Base-by-base conservation (phyloP, 2,888 invertebrate species). In the Linnaemya vulpina region DNA sequence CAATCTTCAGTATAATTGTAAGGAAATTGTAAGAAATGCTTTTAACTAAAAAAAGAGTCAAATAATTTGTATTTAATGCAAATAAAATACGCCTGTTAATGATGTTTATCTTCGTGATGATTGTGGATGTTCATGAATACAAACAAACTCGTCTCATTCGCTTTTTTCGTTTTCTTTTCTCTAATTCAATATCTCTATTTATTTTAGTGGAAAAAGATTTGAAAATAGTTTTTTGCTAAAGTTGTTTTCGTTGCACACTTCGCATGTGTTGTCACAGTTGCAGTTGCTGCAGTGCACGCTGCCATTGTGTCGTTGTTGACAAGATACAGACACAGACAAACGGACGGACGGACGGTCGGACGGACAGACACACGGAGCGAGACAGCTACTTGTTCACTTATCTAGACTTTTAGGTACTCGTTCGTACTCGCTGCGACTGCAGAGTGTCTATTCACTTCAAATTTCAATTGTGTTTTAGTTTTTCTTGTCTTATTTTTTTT, bases 191-290 rank as follows among this genome's bases (percentile, higher is more conserved):
- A 53, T 53, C 17, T 53, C 30, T 60, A 62, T 62, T 70, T 73
- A 58, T 73, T 79, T 78, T 51, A 53, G 43, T 40, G 46, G 49
- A 62, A 51, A 71, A 58, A 62, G 62, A 55, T 71, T 63, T 22
- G 49, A 68, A 68, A 43, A 62, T 25, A 58, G 13, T 77, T 77
- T 30, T 11, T 38, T 71, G 20, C 38, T 71, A n/a, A 20, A 40
- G 35, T 51, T 71, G 30, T 55, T 79, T 63, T 46, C 55, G 38
- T 35, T 71, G 55, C 63, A 63, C 63, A 73, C 71, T 49, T 68
- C 40, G 15, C 46, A 67, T 22, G 30, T 55, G 30, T 55, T 79
- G 67, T 46, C 22, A 62, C 62, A 62, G 60, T 62, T 8, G 60
- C 38, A 51, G 51, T 78, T 62, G 53, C 25, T 58, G 63, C n/a